A percentile compares a stretch with the other conserved stretches of the same genome.
Evolutionary conservation across 2,113 vertebrate genomes (phyloP).

Genomic region (Eurypyga helias): DNA sequence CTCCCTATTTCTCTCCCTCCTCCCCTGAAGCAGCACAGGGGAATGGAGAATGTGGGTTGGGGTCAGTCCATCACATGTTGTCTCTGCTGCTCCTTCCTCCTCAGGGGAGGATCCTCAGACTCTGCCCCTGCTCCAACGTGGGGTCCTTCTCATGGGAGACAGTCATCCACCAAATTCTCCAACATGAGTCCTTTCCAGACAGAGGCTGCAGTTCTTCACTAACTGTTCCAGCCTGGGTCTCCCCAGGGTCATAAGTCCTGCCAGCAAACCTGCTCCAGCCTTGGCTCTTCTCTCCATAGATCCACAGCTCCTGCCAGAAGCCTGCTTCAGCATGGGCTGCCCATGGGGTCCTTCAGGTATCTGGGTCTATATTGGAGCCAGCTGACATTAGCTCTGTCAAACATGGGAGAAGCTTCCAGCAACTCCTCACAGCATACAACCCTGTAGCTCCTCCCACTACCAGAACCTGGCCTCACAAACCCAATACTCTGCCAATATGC

Average conservation of each 20-base stretch:
- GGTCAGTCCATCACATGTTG: not conserved
- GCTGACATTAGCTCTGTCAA: not conserved
- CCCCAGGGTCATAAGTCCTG: not conserved
- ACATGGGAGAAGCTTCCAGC: not conserved
- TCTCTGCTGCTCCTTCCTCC: not conserved
- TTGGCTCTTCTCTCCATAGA: not conserved
- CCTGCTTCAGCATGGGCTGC: not conserved
- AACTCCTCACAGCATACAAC: not conserved
- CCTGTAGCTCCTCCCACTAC: not conserved
- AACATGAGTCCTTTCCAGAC: accelerated
- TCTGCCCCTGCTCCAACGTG: not conserved
- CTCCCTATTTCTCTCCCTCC: not conserved
- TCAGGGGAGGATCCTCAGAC: not conserved
- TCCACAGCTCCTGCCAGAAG: not conserved
- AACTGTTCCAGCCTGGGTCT: not conserved
- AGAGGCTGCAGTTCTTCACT: not conserved
- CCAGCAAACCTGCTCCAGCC: not conserved
- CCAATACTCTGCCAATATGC: not conserved
- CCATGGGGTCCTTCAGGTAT: not conserved
- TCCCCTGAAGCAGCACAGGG: not conserved
- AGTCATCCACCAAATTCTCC: not conserved
- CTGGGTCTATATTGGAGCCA: not conserved
- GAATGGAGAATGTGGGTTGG: not conserved
- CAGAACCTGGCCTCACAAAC: not conserved
- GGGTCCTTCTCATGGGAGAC: not conserved